Evolutionary conservation across 1,140 invertebrate genomes (phyloP).

Genomic region (Tyrophagus putrescentiae): DNA sequence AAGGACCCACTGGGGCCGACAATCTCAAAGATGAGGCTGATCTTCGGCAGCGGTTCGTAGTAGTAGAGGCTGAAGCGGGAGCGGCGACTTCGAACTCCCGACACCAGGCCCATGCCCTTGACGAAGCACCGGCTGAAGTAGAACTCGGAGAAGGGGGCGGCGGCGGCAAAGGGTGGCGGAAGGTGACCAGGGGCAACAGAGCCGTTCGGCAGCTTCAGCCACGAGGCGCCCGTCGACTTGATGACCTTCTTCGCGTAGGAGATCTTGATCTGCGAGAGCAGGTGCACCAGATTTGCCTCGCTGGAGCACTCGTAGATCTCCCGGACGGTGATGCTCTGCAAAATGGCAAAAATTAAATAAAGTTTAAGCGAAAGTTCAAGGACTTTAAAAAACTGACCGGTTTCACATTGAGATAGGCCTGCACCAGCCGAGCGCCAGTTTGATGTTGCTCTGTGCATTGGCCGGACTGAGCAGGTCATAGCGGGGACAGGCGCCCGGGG

Average conservation of each 20-base stretch:
- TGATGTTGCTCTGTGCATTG: slow-evolving; percentile 33
- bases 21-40: slow-evolving; percentile 27
- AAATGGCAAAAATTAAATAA: background rate
- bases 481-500: slow-evolving; percentile 33
- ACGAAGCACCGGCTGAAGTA: slow-evolving; percentile 16
- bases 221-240: slow-evolving; percentile 1
- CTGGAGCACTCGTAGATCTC: slow-evolving; percentile 24
- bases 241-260: slow-evolving; percentile 7
- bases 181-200: background rate
- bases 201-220: background rate
- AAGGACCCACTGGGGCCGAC: slow-evolving; percentile 23
- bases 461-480: slow-evolving; percentile 32
- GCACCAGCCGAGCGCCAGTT: slow-evolving; percentile 32
- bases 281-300: slow-evolving; percentile 20
- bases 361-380: background rate
- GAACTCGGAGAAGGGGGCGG: background rate
- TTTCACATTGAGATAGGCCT: slow-evolving; percentile 30
- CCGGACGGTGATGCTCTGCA: slow-evolving; percentile 20
- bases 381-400: slow-evolving; percentile 27
- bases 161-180: background rate
- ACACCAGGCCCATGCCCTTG: slow-evolving; percentile 27
- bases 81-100: slow-evolving; percentile 24
- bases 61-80: slow-evolving; percentile 26
- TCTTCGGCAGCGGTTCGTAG: slow-evolving; percentile 16
- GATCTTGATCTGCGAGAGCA: slow-evolving; percentile 23